Base-by-base conservation (phyloP, 2,888 invertebrate species). In the Hydrotaea diabolus region DNA sequence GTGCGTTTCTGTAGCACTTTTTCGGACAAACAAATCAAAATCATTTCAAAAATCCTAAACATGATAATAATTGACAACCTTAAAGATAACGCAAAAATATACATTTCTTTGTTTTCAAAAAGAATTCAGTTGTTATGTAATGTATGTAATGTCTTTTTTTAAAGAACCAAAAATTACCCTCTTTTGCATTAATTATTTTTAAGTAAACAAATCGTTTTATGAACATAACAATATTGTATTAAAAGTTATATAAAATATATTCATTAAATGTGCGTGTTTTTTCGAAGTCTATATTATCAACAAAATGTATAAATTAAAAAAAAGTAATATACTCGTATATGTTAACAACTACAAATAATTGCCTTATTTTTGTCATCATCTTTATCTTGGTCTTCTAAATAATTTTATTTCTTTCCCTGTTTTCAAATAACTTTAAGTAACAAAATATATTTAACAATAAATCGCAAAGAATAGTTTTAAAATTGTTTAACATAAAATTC, bases 401-500 rank as follows among this genome's bases (percentile, higher is more conserved):
- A 39, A 71, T 66, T 62, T 59, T 80, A n/a, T n/a, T 80, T 80
- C 77, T 80, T 80, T 64, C 69, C 43, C 66, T 23, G 23, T 49
- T 66, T 69, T 46, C 15, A 69, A 69, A 49, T 69, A 31, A 26
- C 57, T 59, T 59, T 23, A 59, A 59, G 59, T 59, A 0, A 59
- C 21, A 26, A 59, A 1, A 57, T 11, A n/a, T n/a, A n/a, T n/a
- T n/a, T n/a, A 23, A 59, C 2, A 59, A 59, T 26, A 59, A 26
- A 26, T 59, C 59, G 23, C 15, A 26, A 59, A 23, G 19, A 59
- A 59, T 59, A 59, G 59, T 71, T 71, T 77, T 21, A 64, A 71
- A 62, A 75, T 59, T 15, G 23, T 26, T 59, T 1, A 59, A 59
- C 59, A 26, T 83, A 36, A 43, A 78, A 84, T 82, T 85, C 85